Evolutionary conservation across 2,888 invertebrate species (phyloP), one percentile per base, ranked within the genome.

Genomic region (Ophion ventricosus): DNA sequence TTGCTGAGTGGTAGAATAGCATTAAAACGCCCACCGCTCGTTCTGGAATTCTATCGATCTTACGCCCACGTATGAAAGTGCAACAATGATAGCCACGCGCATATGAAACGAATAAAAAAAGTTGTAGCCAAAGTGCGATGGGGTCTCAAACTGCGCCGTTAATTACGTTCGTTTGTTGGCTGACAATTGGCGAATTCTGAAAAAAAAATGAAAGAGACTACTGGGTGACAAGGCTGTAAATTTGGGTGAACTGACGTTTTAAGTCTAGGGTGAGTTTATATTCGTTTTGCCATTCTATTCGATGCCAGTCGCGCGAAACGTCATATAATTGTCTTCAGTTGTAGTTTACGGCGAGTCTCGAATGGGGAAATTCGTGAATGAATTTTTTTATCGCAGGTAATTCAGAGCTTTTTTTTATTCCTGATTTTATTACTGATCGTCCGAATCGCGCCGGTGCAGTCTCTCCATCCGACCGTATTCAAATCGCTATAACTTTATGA

Each of bases 21-120:
- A 70, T 79, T 66, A 79, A 83, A 74, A 63, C 83, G 83, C 83
- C 83, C 83, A 83, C 83, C 49, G 64, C 20, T 70, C 43, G 64
- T 79, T 75, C 70, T 75, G 63, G 75, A 83, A 83, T 83, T 75
- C 83, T 83, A 83, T 83, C 83, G 83, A 83, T 83, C 79, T 75
- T 72, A 75, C 83, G 49, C 83, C 83, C 83, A 83, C 83, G 74
- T 17, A 17, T 11, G 69, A 49, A 25, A 14, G 23, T 57, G 57
- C 40, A 73, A 67, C 63, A 54, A 57, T 64, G 57, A 64, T 43
- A 29, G 8, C 20, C 8, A 49, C 25, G 49, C 49, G 61, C 14
- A 5, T 17, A 11, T 20, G 14, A 14, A 63, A 3, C 64, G 8
- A 64, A 64, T 5, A 35, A 35, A 64, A 59, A 8, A 29, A 1